phyloP scores from a whole-genome alignment of 2,797 vertebrate species.

The Sternotherus odoratus region DNA sequence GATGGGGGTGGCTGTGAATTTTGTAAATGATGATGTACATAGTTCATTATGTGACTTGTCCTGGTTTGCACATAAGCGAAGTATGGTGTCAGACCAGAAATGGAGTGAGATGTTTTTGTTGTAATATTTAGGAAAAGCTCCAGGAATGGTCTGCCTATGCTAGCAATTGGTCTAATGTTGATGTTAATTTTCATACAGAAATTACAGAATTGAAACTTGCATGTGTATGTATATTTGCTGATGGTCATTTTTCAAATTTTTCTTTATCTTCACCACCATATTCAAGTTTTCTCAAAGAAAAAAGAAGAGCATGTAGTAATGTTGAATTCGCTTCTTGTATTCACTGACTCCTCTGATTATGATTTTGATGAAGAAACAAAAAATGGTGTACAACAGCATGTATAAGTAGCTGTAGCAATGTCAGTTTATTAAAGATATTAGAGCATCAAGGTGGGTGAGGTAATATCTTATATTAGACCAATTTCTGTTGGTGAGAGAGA shows the following conservation, averaged over 20 bases:
- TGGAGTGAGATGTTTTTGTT: no score
- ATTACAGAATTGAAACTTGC: no score
- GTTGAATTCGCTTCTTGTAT: not conserved
- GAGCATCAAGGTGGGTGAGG: no score
- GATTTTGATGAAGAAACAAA: not conserved
- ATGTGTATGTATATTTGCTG: not conserved
- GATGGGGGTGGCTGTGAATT: not conserved
- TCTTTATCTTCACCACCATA: not conserved
- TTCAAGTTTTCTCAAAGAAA: not conserved
- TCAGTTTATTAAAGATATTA: no score
- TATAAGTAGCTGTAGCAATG: no score
- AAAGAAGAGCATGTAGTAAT: not conserved
- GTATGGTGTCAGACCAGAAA: not conserved
- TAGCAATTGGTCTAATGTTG: not conserved
- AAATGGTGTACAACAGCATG: no score
- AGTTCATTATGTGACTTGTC: not conserved
- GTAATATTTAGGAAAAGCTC: no score
- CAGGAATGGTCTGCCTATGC: not conserved
- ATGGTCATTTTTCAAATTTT: not conserved
- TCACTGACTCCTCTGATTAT: conserved; percentile 67
- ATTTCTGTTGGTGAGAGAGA: no score
- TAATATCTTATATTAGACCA: no score
- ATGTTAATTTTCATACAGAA: not conserved
- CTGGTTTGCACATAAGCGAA: not conserved
- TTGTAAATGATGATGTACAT: not conserved